These are phyloP conservation scores for Percopsis transmontana DNA, from an alignment of 2,113 vertebrate species.

Conservation along the genomic window DNA sequence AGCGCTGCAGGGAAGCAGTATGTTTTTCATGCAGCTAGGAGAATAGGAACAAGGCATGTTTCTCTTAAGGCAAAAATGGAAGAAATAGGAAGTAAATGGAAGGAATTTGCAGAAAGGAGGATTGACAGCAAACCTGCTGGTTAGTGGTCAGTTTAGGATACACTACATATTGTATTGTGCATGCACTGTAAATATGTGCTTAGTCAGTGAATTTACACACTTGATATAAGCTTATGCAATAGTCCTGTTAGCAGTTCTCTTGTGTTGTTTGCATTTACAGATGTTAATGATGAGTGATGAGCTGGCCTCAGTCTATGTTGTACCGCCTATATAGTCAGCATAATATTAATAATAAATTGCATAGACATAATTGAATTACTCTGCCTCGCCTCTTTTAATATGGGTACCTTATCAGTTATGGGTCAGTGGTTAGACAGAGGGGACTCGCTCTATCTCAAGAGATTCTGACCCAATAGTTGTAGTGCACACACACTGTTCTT, in stretches of 20 bases:
- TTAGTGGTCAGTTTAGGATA: conserved; percentile 26
- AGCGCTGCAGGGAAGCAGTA: conserved; percentile 5
- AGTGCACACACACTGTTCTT: background rate
- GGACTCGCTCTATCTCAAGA: conserved; percentile 30
- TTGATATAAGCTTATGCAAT: background rate
- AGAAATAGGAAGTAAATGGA: conserved; percentile 13
- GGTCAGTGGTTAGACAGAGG: conserved; percentile 45
- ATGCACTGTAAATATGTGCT: background rate
- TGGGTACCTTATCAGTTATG: conserved; percentile 33
- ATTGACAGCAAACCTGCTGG: conserved; percentile 14
- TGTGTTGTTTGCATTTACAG: background rate
- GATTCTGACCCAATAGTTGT: conserved; percentile 45
- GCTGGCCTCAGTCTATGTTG: conserved; percentile 5
- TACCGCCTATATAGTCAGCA: conserved; percentile 1
- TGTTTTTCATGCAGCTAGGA: conserved; percentile 32
- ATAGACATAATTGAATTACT: conserved; percentile 61
- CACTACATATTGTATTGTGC: background rate
- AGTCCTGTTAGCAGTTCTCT: background rate
- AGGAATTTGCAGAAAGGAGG: conserved; percentile 28
- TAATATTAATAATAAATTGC: conserved; percentile 17
- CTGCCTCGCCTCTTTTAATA: conserved; percentile 61
- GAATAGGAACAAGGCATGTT: conserved; percentile 30
- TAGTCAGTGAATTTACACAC: background rate
- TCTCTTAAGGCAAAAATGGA: conserved; percentile 23
- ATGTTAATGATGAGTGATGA: background rate